Conservation (phyloP, 2,797 vertebrate species). For the Hemibagrus guttatus region DNA sequence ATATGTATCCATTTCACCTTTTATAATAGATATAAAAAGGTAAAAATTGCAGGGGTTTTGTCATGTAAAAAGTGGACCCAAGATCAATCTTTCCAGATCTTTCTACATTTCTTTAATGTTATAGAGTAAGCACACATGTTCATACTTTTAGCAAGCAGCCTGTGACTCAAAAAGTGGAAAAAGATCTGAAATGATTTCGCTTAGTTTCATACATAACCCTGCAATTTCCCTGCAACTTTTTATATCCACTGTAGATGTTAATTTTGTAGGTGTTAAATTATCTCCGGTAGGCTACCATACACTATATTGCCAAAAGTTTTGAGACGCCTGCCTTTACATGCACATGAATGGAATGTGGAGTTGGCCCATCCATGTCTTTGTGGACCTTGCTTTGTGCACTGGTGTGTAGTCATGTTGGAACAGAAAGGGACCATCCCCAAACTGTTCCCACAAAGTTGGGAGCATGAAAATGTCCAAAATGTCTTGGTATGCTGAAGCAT, state of each 20-base stretch:
- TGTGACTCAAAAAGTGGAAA: not conserved
- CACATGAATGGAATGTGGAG: too few species aligned
- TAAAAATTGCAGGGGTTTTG: not conserved
- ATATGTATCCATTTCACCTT: not conserved
- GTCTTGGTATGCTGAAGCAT: too few species aligned
- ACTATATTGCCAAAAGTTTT: too few species aligned
- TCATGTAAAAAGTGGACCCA: not conserved
- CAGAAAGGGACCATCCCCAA: too few species aligned
- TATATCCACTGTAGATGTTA: conserved; percentile 8
- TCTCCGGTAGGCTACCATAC: not conserved
- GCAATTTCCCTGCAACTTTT: not conserved
- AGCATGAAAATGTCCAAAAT: too few species aligned
- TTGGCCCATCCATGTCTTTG: too few species aligned
- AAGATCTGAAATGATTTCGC: not conserved
- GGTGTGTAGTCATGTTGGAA: too few species aligned
- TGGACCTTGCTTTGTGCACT: too few species aligned
- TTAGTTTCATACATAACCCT: not conserved
- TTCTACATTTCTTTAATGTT: not conserved
- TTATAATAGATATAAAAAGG: not conserved
- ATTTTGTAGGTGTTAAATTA: conserved; percentile 12
- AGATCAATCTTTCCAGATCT: not conserved
- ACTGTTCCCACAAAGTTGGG: too few species aligned
- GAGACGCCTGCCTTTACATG: too few species aligned
- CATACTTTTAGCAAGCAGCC: not conserved
- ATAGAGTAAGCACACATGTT: not conserved